Percentiles rank a stretch among this genome's conserved stretches.
Evolutionary conservation across 2,888 invertebrate genomes (phyloP).

Genomic region (Polymixis lichenea): DNA sequence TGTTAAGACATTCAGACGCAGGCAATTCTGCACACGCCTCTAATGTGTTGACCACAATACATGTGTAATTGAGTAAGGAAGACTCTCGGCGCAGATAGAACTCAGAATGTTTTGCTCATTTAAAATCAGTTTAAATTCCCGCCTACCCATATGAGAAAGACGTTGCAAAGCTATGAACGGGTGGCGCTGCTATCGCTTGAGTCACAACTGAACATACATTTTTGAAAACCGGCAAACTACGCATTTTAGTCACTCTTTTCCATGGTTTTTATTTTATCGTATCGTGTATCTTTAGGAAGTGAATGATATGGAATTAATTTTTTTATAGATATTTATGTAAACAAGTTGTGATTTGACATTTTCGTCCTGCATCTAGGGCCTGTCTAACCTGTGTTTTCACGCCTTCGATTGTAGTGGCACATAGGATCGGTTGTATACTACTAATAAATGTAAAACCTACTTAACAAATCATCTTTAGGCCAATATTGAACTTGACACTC

Average conservation of each 20-base stretch:
- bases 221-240: background rate
- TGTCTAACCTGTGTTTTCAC: background rate
- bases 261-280: too few species aligned
- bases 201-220: background rate
- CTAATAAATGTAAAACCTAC: slow-evolving; percentile 67
- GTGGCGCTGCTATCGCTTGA: background rate
- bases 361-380: background rate
- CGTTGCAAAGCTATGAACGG: background rate
- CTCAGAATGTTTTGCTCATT: background rate
- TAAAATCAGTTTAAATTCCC: background rate
- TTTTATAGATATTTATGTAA: background rate
- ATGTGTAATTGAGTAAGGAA: background rate
- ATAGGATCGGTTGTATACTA: slow-evolving; percentile 19
- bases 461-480: slow-evolving; percentile 71
- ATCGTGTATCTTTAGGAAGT: background rate
- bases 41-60: background rate
- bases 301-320: background rate
- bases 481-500: slow-evolving; percentile 54
- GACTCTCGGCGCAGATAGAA: too few species aligned
- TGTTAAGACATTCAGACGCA: background rate
- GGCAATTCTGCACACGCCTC: background rate
- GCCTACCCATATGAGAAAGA: background rate
- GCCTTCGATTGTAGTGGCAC: slow-evolving; percentile 39
- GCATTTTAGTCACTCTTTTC: background rate
- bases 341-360: too few species aligned